phyloP scores from a whole-genome alignment of 2,113 vertebrate genomes.

The Spilogale gracilis region DNA sequence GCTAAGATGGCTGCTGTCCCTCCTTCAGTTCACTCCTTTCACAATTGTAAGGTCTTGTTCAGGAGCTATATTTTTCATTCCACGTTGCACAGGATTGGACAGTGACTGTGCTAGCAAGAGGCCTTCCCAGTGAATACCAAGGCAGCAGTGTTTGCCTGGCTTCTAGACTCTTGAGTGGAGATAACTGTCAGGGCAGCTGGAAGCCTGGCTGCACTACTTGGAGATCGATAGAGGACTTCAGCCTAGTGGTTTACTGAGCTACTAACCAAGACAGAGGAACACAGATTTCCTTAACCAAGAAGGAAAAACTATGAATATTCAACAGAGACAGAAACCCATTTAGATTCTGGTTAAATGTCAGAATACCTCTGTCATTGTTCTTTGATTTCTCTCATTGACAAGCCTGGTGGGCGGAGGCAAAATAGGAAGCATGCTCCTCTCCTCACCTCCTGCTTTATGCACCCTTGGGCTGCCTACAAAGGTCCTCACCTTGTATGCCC shows the following conservation, averaged over 20 bases:
- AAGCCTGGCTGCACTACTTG: conserved; percentile 38
- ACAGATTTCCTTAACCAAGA: conserved; percentile 39
- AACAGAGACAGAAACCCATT: neutral
- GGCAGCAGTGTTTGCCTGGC: neutral
- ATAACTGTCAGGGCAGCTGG: conserved; percentile 1
- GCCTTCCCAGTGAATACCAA: conserved; percentile 50
- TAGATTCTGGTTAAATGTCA: conserved; percentile 32
- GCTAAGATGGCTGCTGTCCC: conserved; percentile 35
- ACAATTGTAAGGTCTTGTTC: conserved; percentile 31
- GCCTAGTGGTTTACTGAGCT: neutral
- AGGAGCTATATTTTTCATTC: neutral
- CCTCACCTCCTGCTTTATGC: neutral
- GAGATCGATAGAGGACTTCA: conserved; percentile 69
- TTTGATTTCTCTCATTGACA: conserved; percentile 37
- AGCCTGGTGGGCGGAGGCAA: neutral
- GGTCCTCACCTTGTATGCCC: neutral
- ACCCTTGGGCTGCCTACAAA: neutral
- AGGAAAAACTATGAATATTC: neutral
- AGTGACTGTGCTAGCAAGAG: conserved; percentile 15
- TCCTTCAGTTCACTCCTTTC: conserved; percentile 1
- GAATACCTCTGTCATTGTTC: neutral
- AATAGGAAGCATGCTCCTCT: neutral
- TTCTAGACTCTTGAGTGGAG: conserved; percentile 25
- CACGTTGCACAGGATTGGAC: conserved; percentile 3
- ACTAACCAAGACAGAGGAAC: conserved; percentile 50